phyloP scores from a whole-genome alignment of 92 coral and sea anemone species.

The Heteractis magnifica region DNA sequence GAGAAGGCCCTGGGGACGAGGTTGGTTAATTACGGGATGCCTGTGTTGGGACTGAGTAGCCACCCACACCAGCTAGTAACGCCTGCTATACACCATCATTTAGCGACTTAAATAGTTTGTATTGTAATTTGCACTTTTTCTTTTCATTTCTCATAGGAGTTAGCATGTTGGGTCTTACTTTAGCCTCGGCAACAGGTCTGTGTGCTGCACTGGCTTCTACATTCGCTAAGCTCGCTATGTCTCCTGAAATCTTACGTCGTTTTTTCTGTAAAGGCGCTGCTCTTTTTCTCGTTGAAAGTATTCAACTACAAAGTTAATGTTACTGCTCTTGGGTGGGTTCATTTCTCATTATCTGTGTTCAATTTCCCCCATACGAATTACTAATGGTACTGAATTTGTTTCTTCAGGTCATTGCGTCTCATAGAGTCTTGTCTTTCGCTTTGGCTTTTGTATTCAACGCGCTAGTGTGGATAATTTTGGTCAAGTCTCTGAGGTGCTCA shows the following conservation, averaged over 20 bases:
- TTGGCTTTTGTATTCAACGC: no score
- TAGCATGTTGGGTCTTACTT: conserved; percentile 71
- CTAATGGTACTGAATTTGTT: neutral
- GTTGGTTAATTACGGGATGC: neutral
- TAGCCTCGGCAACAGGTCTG: conserved; percentile 77
- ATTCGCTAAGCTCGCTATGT: conserved; percentile 89
- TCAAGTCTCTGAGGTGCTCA: no score
- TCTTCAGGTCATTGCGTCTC: conserved; percentile 52
- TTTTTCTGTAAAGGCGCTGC: conserved; percentile 45
- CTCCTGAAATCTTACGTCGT: conserved; percentile 55
- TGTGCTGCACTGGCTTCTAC: conserved; percentile 92
- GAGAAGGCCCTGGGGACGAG: no score
- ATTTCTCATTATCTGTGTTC: neutral
- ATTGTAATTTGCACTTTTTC: neutral
- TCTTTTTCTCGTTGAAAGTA: conserved; percentile 19
- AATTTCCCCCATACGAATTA: neutral
- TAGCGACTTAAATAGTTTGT: neutral
- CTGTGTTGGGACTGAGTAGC: conserved; percentile 21
- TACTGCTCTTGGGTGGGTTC: conserved; percentile 5
- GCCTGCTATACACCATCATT: conserved; percentile 18
- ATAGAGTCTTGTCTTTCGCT: conserved; percentile 20
- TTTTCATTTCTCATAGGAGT: neutral
- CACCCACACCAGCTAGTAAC: conserved; percentile 9
- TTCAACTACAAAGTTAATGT: neutral
- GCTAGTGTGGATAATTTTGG: no score